A percentile compares a stretch with the other conserved stretches of the same genome.
phyloP scores from a whole-genome alignment of 2,113 vertebrate species.

The Tretioscincus oriximinensis region DNA sequence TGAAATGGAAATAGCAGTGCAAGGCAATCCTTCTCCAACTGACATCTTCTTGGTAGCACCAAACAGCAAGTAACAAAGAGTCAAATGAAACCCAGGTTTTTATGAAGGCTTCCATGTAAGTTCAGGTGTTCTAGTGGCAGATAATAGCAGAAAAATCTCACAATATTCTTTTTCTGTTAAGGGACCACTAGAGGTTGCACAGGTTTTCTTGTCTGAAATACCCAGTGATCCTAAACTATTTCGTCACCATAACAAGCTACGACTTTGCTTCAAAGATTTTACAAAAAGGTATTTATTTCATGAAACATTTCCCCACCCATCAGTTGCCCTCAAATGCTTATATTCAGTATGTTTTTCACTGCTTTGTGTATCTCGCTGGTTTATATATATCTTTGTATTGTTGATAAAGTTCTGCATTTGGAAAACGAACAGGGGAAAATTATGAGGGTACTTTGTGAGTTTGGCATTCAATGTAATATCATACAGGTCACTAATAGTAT shows the following conservation, averaged over 20 bases:
- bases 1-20: neutral
- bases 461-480: neutral
- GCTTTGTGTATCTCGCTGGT: neutral
- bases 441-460: neutral
- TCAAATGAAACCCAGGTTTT: slow-evolving; percentile 30
- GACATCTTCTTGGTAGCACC: neutral
- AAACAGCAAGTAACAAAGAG: neutral
- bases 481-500: neutral
- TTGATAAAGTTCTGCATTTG: neutral
- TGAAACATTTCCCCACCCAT: neutral
- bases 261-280: slow-evolving; percentile 98
- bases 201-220: slow-evolving; percentile 97
- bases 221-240: slow-evolving; percentile 96
- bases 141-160: neutral
- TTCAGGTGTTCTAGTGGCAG: slow-evolving; percentile 12
- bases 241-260: slow-evolving; percentile 96
- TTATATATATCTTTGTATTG: neutral
- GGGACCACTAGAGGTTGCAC: slow-evolving; percentile 97
- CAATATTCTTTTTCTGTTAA: slow-evolving; percentile 61
- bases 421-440: neutral
- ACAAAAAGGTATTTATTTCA: slow-evolving; percentile 87
- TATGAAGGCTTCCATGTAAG: neutral
- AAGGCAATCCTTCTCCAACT: neutral
- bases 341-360: neutral
- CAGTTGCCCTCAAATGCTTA: neutral